Evolutionary conservation across 2,113 vertebrate genomes (phyloP).

Genomic region (Noctilio leporinus): DNA sequence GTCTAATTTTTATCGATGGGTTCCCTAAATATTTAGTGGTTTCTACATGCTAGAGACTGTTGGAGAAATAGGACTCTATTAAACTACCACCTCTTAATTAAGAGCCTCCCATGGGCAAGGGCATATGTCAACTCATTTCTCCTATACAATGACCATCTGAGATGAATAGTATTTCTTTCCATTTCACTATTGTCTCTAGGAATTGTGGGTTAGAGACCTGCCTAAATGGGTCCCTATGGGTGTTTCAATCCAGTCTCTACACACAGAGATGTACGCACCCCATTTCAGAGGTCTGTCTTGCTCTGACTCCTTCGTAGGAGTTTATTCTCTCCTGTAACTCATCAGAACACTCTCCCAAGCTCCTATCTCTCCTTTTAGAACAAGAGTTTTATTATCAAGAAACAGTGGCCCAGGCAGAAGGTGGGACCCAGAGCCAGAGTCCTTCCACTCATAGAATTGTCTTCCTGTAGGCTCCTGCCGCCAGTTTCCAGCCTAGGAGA

Average conservation of each 20-base stretch:
- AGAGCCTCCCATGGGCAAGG: not conserved
- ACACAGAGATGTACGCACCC: not conserved
- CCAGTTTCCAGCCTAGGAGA: not conserved
- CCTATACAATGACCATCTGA: not conserved
- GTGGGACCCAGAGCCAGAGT: slow-evolving; percentile 30
- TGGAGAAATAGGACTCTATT: not conserved
- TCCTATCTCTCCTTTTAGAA: not conserved
- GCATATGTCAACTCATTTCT: not conserved
- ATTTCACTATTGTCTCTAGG: not conserved
- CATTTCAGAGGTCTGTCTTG: not conserved
- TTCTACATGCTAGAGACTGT: not conserved
- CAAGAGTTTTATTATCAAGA: slow-evolving; percentile 20
- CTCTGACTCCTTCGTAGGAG: not conserved
- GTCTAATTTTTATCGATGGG: not conserved
- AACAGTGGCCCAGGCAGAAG: not conserved
- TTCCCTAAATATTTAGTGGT: not conserved
- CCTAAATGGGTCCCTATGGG: rapidly evolving
- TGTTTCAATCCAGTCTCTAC: not conserved
- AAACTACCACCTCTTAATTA: not conserved
- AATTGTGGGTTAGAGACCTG: not conserved
- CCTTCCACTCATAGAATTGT: not conserved
- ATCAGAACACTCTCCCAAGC: not conserved
- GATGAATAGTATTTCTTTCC: not conserved
- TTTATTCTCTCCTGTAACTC: not conserved
- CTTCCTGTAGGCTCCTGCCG: not conserved